Percentiles rank a stretch among this genome's conserved stretches.
Conservation (phyloP, 2,113 vertebrate species). For the Carassius gibelio region DNA sequence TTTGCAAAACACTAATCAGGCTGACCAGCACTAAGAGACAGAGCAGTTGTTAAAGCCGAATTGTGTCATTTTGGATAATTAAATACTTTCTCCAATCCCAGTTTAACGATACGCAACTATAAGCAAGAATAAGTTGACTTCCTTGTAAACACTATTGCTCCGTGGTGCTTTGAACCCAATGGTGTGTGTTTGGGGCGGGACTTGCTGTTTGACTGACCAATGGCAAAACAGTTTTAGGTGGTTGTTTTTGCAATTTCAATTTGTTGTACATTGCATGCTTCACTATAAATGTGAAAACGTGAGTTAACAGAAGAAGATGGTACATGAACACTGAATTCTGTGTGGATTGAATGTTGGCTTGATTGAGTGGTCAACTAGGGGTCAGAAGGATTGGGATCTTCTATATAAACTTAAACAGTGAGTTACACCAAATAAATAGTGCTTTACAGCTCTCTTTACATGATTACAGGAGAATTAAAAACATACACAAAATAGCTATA, state of each 20-base stretch:
- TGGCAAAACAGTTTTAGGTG: not conserved
- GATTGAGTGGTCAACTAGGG: not conserved
- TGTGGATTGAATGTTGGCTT: no score
- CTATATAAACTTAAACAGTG: no score
- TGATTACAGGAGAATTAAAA: constrained; percentile 28
- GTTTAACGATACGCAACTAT: not conserved
- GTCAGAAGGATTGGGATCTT: not conserved
- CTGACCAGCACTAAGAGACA: no score
- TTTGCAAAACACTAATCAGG: not conserved
- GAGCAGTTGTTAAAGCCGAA: not conserved
- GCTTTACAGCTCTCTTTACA: not conserved
- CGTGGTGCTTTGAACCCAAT: not conserved
- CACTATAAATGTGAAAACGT: no score
- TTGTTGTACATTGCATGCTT: no score
- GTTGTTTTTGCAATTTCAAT: no score
- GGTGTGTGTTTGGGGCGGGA: no score
- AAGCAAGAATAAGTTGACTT: not conserved
- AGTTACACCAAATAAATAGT: constrained; percentile 25
- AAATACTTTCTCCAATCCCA: not conserved
- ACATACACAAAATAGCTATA: constrained; percentile 23
- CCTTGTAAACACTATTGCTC: constrained; percentile 1
- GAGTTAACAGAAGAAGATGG: no score
- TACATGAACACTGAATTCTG: not conserved
- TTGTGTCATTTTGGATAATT: not conserved
- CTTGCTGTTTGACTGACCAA: not conserved